These are phyloP conservation scores for Heliopora coerulea DNA, from an alignment of 92 coral and sea anemone genomes.

Conservation along the genomic window DNA sequence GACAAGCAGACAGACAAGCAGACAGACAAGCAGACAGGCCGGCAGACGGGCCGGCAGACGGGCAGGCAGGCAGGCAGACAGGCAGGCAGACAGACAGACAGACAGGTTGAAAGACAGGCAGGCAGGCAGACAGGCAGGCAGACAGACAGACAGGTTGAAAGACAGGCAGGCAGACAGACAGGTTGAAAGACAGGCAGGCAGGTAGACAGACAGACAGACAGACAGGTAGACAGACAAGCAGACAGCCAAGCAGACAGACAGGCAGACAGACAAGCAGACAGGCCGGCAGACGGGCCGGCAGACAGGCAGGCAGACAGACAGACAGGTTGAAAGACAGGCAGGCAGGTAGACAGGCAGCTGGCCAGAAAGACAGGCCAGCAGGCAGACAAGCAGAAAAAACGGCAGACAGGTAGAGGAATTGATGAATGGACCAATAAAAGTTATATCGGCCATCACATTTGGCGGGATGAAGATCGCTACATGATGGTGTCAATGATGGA, in stretches of 20 bases:
- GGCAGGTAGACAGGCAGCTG: background rate
- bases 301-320: background rate
- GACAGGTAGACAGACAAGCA: background rate
- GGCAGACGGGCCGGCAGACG: background rate
- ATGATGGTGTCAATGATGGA: too few species aligned
- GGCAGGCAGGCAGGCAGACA: background rate
- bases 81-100: slow-evolving; percentile 4
- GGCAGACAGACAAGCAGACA: too few species aligned
- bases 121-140: too few species aligned
- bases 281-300: background rate
- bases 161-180: background rate
- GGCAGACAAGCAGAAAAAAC: background rate
- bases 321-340: background rate
- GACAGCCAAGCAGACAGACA: background rate
- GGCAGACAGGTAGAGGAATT: background rate
- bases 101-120: background rate
- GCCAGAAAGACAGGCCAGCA: background rate
- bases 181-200: background rate
- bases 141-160: too few species aligned
- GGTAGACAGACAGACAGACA: background rate
- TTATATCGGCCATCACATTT: too few species aligned
- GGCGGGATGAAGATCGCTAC: too few species aligned
- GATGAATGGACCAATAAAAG: too few species aligned
- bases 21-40: background rate
- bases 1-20: background rate